Percentiles rank a stretch among this genome's conserved stretches.
Evolutionary conservation across 2,113 vertebrate species (phyloP).

Genomic region (Tenrec ecaudatus): DNA sequence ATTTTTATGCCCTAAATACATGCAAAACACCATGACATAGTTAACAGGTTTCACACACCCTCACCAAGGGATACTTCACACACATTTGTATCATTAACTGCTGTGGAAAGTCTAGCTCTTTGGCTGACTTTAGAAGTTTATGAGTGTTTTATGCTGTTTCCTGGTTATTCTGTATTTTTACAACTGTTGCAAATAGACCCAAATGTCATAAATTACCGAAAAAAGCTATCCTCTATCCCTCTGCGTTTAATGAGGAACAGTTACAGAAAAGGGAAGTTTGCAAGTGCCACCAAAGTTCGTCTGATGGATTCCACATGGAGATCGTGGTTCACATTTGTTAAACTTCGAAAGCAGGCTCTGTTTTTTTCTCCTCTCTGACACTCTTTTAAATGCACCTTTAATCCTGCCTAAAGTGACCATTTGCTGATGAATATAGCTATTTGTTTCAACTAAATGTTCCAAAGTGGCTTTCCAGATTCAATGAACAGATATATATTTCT

Average conservation of each 20-base stretch:
- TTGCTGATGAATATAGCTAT: conserved; percentile 31
- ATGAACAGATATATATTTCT: neutral
- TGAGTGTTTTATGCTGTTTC: conserved; percentile 85
- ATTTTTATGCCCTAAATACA: conserved; percentile 75
- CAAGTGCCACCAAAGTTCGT: conserved; percentile 74
- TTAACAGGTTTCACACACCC: conserved; percentile 71
- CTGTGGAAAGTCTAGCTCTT: conserved; percentile 78
- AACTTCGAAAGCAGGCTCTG: conserved; percentile 24
- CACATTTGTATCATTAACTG: conserved; percentile 77
- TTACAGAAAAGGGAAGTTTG: conserved; percentile 83
- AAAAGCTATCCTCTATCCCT: conserved; percentile 78
- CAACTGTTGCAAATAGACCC: conserved; percentile 85
- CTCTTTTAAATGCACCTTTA: neutral
- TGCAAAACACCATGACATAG: conserved; percentile 66
- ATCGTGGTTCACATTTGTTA: conserved; percentile 56
- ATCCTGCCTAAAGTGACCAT: neutral
- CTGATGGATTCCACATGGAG: conserved; percentile 84
- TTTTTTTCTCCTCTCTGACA: conserved; percentile 7
- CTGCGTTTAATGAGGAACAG: conserved; percentile 84
- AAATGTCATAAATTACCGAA: conserved; percentile 84
- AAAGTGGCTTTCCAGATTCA: conserved; percentile 6
- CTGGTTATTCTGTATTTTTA: conserved; percentile 86
- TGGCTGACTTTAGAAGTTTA: conserved; percentile 80
- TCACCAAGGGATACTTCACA: conserved; percentile 64
- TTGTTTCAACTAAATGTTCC: conserved; percentile 2